Percentiles rank a stretch among this genome's conserved stretches.
These are phyloP conservation scores for Neotoma lepida DNA, from an alignment of 2,113 vertebrate species.

Conservation along the genomic window DNA sequence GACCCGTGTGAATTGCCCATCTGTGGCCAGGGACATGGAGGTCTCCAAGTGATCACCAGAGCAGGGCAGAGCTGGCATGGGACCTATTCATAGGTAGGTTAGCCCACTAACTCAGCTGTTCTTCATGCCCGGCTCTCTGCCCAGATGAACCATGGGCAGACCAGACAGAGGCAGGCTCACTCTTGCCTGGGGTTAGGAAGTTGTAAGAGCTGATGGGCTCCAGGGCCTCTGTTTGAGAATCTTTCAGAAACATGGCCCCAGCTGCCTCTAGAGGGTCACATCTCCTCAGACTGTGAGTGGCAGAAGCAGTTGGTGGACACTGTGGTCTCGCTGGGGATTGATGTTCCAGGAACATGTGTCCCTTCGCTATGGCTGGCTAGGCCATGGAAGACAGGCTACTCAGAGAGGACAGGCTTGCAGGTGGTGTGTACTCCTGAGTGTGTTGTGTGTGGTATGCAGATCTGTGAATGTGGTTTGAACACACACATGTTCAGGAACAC, in stretches of 20 bases:
- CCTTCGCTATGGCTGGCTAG: neutral
- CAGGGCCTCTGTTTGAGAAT: neutral
- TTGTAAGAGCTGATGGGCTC: neutral
- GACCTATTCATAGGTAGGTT: neutral
- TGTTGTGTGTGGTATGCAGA: neutral
- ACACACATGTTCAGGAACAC: neutral
- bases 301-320: fast-evolving
- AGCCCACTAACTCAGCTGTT: neutral
- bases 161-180: neutral
- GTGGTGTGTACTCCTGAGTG: neutral
- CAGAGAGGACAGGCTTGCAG: neutral
- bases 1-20: neutral
- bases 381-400: neutral
- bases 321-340: neutral
- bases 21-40: neutral
- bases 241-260: neutral
- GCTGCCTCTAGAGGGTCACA: neutral
- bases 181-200: neutral
- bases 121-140: neutral
- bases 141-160: neutral
- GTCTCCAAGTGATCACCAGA: neutral
- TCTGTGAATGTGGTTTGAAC: neutral
- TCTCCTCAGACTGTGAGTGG: neutral
- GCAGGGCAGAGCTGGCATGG: neutral
- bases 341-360: neutral